Percentiles rank a stretch among this genome's conserved stretches.
These are phyloP conservation scores for Papilio gigon DNA, from an alignment of 2,888 invertebrate genomes.

Conservation along the genomic window DNA sequence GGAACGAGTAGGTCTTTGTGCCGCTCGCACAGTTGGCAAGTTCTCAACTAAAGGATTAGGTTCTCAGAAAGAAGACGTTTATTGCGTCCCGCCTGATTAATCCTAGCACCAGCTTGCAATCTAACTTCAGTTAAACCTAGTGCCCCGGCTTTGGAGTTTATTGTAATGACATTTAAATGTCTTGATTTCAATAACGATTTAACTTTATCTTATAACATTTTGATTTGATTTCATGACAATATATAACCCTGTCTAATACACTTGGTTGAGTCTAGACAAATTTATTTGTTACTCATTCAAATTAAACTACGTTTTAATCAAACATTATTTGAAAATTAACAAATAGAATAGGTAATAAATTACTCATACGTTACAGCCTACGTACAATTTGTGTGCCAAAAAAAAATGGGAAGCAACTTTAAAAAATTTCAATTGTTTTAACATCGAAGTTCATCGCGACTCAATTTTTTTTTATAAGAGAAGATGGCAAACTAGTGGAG, in stretches of 20 bases:
- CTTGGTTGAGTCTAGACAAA: no score
- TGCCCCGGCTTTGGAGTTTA: conserved; percentile 15
- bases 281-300: not conserved
- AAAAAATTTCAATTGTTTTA: no score
- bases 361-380: no score
- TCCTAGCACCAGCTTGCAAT: conserved; percentile 37
- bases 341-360: no score
- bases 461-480: no score
- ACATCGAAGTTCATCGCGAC: no score
- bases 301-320: no score
- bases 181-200: not conserved
- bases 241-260: no score
- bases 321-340: no score
- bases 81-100: conserved; percentile 37
- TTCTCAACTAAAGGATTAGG: conserved; percentile 38
- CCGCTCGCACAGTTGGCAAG: conserved; percentile 31
- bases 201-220: conserved; percentile 5
- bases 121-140: conserved; percentile 32
- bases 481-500: no score
- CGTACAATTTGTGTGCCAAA: no score
- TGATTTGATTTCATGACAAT: not conserved
- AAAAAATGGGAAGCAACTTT: no score
- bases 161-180: conserved; percentile 29
- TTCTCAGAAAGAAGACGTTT: conserved; percentile 39
- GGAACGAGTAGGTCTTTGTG: conserved; percentile 1